phyloP scores from a whole-genome alignment of 2,797 vertebrate genomes.

The Epinephelus awoara region DNA sequence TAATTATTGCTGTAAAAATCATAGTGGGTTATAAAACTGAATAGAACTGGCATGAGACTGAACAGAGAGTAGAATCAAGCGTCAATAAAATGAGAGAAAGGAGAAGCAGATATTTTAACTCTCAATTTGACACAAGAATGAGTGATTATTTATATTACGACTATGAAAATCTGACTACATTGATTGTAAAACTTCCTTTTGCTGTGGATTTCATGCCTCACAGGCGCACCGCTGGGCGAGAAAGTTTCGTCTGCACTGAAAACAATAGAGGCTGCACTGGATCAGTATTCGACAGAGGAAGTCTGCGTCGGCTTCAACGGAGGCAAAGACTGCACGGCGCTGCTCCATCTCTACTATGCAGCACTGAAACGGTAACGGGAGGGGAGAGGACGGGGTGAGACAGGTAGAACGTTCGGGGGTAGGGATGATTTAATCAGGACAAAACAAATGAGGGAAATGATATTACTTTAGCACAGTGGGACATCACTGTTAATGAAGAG shows the following conservation, averaged over 20 bases:
- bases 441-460: slow-evolving; percentile 45
- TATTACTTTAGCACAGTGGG: slow-evolving; percentile 10
- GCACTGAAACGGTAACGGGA: slow-evolving; percentile 89
- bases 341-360: slow-evolving; percentile 94
- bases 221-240: slow-evolving; percentile 89
- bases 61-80: slow-evolving; percentile 13
- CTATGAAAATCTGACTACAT: slow-evolving; percentile 32
- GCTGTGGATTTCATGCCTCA: slow-evolving; percentile 19
- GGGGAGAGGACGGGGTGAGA: slow-evolving; percentile 4
- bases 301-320: slow-evolving; percentile 96
- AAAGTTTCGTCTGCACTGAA: slow-evolving; percentile 90
- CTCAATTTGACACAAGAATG: slow-evolving; percentile 17
- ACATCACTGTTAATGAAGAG: slow-evolving; percentile 23
- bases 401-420: slow-evolving; percentile 7
- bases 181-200: slow-evolving; percentile 18
- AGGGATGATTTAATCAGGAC: slow-evolving; percentile 35
- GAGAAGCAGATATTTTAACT: slow-evolving; percentile 22
- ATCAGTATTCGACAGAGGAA: slow-evolving; percentile 85
- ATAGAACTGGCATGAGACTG: slow-evolving; percentile 25
- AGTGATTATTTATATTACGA: slow-evolving; percentile 19
- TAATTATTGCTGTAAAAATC: slow-evolving; percentile 55
- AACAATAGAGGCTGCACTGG: slow-evolving; percentile 90
- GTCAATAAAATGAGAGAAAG: slow-evolving; percentile 16
- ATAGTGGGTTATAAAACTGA: slow-evolving; percentile 31
- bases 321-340: slow-evolving; percentile 96